Evolutionary conservation across 2,113 vertebrate species (phyloP).

Genomic region (Colossoma macropomum): DNA sequence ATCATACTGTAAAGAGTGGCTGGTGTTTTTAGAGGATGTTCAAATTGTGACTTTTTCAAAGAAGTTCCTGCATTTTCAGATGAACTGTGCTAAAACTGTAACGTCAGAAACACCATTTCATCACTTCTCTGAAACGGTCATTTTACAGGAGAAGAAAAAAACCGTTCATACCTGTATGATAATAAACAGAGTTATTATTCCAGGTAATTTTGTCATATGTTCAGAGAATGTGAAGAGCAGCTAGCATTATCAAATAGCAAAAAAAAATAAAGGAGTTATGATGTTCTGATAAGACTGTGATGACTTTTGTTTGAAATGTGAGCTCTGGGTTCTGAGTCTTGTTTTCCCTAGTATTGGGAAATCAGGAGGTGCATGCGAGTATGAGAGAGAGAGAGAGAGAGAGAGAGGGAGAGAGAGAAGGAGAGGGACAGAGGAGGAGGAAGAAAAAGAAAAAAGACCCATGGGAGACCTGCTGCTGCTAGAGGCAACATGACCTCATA

Average conservation of each 20-base stretch:
- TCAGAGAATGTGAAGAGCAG: no score
- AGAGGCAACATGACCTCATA: slow-evolving; percentile 58
- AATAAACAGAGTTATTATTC: no score
- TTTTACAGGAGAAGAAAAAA: no score
- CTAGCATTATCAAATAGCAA: no score
- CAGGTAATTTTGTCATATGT: no score
- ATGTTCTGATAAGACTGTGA: background rate
- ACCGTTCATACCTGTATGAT: no score
- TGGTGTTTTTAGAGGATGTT: no score
- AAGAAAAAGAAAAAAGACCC: slow-evolving; percentile 42
- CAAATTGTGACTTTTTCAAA: no score
- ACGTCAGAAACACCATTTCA: no score
- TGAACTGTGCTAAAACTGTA: background rate
- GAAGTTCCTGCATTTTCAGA: background rate
- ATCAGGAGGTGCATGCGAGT: slow-evolving; percentile 12
- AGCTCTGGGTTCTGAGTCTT: slow-evolving; percentile 34
- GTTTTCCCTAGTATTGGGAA: slow-evolving; percentile 27
- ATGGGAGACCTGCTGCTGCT: slow-evolving; percentile 50
- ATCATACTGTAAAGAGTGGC: no score
- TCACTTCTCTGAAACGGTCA: no score
- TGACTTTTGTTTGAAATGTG: slow-evolving; percentile 12
- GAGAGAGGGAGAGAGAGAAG: background rate
- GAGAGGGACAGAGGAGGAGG: slow-evolving; percentile 26
- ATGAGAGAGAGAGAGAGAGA: background rate
- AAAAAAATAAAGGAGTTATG: background rate